A percentile compares a stretch with the other conserved stretches of the same genome.
phyloP scores from a whole-genome alignment of 2,113 vertebrate genomes.

The Podarcis cretensis region DNA sequence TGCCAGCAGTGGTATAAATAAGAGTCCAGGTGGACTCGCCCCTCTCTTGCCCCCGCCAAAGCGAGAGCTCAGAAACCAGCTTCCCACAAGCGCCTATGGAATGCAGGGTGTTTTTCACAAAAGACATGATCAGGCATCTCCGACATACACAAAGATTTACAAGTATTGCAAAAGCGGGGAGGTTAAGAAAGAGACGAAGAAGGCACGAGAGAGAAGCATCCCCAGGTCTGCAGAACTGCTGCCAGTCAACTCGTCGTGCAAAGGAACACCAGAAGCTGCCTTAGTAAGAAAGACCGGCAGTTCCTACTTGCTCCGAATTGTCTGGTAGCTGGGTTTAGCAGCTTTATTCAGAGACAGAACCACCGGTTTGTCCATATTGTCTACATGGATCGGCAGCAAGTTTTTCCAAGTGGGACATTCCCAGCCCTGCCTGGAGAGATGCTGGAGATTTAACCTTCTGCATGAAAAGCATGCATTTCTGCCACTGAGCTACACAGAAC shows the following conservation, averaged over 20 bases:
- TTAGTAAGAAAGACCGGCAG: too few species aligned
- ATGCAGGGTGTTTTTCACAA: background rate
- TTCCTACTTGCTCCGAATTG: background rate
- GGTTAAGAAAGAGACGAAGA: too few species aligned
- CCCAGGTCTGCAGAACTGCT: background rate
- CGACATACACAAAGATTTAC: background rate
- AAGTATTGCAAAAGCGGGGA: background rate
- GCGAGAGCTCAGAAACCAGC: background rate
- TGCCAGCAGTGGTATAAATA: conserved; percentile 9
- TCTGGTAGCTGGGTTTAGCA: background rate
- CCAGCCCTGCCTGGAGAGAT: too few species aligned
- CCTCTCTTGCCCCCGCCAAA: background rate
- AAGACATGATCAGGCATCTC: background rate
- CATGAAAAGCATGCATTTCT: too few species aligned
- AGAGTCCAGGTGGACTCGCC: conserved; percentile 22
- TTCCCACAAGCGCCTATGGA: background rate
- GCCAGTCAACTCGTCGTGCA: background rate
- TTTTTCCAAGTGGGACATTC: too few species aligned
- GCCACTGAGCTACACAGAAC: too few species aligned
- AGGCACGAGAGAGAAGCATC: background rate
- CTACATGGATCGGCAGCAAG: background rate
- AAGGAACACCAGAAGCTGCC: background rate
- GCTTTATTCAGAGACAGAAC: background rate
- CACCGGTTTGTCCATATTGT: background rate
- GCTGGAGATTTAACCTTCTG: too few species aligned